A percentile compares a stretch with the other conserved stretches of the same genome.
phyloP scores from a whole-genome alignment of 2,113 vertebrate genomes.

The Rhinopomastus cyanomelas region DNA sequence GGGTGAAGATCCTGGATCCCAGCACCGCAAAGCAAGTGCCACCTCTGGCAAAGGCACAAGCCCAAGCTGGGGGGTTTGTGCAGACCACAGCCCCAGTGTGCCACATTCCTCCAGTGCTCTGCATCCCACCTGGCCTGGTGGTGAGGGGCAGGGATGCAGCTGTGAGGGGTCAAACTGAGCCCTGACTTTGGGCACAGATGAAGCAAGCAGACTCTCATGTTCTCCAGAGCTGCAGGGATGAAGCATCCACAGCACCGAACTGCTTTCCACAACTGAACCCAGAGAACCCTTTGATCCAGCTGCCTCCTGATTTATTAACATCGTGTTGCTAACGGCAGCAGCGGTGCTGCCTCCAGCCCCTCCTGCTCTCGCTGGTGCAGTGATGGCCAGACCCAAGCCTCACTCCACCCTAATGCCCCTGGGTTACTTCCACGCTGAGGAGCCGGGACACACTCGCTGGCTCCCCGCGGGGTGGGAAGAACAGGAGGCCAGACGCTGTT shows the following conservation, averaged over 20 bases:
- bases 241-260: fast-evolving
- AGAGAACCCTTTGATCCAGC: not conserved
- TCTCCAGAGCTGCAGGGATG: not conserved
- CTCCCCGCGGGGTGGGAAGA: not conserved
- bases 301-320: not conserved
- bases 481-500: constrained; percentile 39
- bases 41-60: not conserved
- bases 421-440: fast-evolving
- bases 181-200: not conserved
- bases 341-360: fast-evolving
- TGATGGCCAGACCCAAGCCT: not conserved
- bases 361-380: not conserved
- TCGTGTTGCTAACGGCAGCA: not conserved
- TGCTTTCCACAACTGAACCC: not conserved
- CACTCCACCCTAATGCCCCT: fast-evolving
- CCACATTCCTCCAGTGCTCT: fast-evolving
- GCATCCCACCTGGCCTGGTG: fast-evolving
- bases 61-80: not conserved
- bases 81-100: fast-evolving
- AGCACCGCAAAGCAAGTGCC: fast-evolving
- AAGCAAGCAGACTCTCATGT: fast-evolving
- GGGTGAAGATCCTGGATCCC: not conserved
- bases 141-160: not conserved
- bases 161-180: fast-evolving
- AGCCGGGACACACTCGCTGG: fast-evolving